Conservation (phyloP, 2,797 vertebrate species). For the Gymnodraco acuticeps region DNA sequence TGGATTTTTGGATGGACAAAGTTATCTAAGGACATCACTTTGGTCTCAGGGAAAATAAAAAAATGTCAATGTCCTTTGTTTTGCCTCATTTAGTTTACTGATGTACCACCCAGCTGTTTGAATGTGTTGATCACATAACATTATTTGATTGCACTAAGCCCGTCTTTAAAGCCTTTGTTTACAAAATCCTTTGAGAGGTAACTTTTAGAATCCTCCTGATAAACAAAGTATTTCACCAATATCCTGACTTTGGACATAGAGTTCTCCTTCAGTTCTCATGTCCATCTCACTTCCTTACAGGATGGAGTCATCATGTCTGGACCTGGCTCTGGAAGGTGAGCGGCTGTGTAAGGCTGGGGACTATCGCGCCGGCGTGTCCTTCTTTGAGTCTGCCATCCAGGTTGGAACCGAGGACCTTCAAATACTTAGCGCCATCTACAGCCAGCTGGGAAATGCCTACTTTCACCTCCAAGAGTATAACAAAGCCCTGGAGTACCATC, state of each 20-base stretch:
- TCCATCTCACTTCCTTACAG: constrained; percentile 72
- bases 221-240: neutral
- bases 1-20: neutral
- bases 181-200: too few species aligned
- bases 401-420: constrained; percentile 98
- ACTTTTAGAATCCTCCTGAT: too few species aligned
- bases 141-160: too few species aligned
- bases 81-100: too few species aligned
- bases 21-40: neutral
- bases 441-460: constrained; percentile 97
- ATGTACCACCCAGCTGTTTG: too few species aligned
- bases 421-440: constrained; percentile 98
- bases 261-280: constrained; percentile 12
- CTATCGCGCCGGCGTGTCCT: constrained; percentile 91
- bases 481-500: constrained; percentile 96
- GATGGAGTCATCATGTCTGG: constrained; percentile 97
- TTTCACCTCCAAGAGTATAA: constrained; percentile 95
- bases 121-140: too few species aligned
- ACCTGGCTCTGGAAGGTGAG: constrained; percentile 96
- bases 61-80: too few species aligned
- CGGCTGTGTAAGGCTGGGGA: constrained; percentile 93
- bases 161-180: too few species aligned
- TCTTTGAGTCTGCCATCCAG: constrained; percentile 96
- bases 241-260: neutral
- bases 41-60: too few species aligned